Evolutionary conservation across 2,113 vertebrate genomes (phyloP), one percentile per base, ranked within the genome.

Genomic region (Hippocampus zosterae): DNA sequence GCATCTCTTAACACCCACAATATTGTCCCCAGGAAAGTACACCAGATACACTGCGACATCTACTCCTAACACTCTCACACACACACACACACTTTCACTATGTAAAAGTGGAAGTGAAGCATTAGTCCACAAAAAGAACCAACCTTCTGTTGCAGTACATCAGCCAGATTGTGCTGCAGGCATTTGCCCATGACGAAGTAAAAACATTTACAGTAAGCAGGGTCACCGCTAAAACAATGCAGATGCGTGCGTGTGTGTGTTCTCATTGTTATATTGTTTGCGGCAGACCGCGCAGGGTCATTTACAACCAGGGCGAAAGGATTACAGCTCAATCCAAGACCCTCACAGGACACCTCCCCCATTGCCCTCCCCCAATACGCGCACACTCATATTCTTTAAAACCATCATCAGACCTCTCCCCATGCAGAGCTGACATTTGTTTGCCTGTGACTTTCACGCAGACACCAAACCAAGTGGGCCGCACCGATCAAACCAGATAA

Each of bases 91-190:
- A 59, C 56, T 15, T 29, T 60, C 16, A 1, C 11, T 1, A 63
- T 40, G 46, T 60, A 52, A 46, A 33, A 77, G 27, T 25, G 0
- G 44, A 29, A 78, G 3, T 18, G 10, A 68, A 67, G 50, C 19
- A 42, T 23, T 65, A 27, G 8, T 46, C n/a, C 8, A 61, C 46
- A 73, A 29, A 67, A 68, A 79, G 25, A 65, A 85, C 88, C 56
- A 73, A 91, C 89, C 87, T 91, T 89, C 63, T 83, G 74, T 67
- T 70, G 82, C 73, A 84, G 79, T 42, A 87, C 48, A 76, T 84
- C 79, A 66, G 67, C 65, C 68, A 83, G 72, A 68, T 88, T 90
- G 79, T 56, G 74, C 11, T 64, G 66, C 69, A 65, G 68, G 70
- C 68, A 84, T 71, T 75, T 85, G 78, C 70, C 85, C 87, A 90